These are phyloP conservation scores for Spinibarbus caldwelli DNA, from an alignment of 2,797 vertebrate species.

Conservation along the genomic window DNA sequence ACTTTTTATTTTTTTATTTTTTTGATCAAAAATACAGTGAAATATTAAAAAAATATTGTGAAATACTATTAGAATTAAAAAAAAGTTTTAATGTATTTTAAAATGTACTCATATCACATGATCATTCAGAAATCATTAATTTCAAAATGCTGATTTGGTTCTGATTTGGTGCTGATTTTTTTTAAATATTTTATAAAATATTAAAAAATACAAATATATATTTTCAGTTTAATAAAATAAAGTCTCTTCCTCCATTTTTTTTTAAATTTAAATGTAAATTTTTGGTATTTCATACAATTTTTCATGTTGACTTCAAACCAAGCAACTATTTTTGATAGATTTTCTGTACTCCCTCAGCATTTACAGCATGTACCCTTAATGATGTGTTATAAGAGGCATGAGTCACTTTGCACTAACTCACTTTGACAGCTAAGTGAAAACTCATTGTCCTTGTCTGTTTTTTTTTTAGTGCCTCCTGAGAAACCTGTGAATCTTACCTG, in stretches of 20 bases:
- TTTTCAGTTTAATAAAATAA: neutral
- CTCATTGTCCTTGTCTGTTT: neutral
- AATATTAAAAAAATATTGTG: neutral
- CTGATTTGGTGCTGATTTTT: too few relatives aligned
- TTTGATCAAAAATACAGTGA: neutral
- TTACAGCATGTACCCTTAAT: neutral
- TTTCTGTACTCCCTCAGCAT: neutral
- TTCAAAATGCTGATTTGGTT: neutral
- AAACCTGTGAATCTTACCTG: conserved; percentile 95
- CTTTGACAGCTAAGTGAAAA: conserved; percentile 10
- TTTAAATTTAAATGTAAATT: too few relatives aligned
- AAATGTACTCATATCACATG: neutral
- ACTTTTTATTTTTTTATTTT: neutral
- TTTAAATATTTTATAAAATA: too few relatives aligned
- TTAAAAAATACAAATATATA: too few relatives aligned
- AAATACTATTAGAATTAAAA: too few relatives aligned
- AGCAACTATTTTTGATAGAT: conserved; percentile 35
- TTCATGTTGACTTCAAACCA: neutral
- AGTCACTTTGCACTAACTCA: conserved; percentile 26
- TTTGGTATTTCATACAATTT: neutral
- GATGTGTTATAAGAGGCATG: conserved; percentile 7
- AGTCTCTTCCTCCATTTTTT: neutral
- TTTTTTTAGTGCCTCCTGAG: conserved; percentile 93
- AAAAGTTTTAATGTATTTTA: too few relatives aligned
- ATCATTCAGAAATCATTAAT: neutral